phyloP scores from a whole-genome alignment of 1,140 invertebrate genomes.

The Telenomus remus region DNA sequence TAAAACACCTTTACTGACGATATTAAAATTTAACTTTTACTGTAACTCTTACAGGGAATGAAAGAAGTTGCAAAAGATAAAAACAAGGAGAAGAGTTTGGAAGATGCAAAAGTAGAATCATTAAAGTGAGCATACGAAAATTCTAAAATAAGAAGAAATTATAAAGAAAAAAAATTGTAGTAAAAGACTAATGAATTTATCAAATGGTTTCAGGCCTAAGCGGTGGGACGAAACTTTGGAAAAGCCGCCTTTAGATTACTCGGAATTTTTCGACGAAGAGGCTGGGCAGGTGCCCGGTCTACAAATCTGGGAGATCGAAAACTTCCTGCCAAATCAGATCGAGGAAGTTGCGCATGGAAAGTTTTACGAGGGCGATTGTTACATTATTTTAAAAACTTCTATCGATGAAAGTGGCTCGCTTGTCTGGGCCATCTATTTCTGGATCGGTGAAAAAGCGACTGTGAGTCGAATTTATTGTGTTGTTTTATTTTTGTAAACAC shows the following conservation, averaged over 20 bases:
- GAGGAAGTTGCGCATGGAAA: constrained; percentile 95
- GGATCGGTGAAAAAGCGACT: constrained; percentile 97
- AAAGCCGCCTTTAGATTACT: constrained; percentile 98
- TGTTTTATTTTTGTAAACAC: no score
- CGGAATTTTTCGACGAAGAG: constrained; percentile 98
- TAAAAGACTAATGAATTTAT: neutral
- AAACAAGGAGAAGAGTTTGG: constrained; percentile 79
- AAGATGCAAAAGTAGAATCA: constrained; percentile 81
- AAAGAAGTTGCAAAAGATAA: constrained; percentile 97
- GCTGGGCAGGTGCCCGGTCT: constrained; percentile 93
- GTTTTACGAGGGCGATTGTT: constrained; percentile 99
- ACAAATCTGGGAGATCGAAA: constrained; percentile 98
- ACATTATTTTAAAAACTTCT: constrained; percentile 95
- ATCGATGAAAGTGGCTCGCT: constrained; percentile 91
- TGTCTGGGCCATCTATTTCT: constrained; percentile 98
- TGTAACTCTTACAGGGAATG: constrained; percentile 91
- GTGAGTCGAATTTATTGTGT: constrained; percentile 74
- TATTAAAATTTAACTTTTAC: no score
- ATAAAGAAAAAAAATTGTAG: neutral
- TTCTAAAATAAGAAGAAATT: no score
- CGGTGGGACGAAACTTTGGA: constrained; percentile 95
- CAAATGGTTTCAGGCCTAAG: constrained; percentile 79
- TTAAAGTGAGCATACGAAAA: constrained; percentile 78
- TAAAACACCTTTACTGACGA: no score
- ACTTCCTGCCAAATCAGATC: constrained; percentile 96